Conservation (phyloP, 2,888 invertebrate species). For the Heliconius ismenius region DNA sequence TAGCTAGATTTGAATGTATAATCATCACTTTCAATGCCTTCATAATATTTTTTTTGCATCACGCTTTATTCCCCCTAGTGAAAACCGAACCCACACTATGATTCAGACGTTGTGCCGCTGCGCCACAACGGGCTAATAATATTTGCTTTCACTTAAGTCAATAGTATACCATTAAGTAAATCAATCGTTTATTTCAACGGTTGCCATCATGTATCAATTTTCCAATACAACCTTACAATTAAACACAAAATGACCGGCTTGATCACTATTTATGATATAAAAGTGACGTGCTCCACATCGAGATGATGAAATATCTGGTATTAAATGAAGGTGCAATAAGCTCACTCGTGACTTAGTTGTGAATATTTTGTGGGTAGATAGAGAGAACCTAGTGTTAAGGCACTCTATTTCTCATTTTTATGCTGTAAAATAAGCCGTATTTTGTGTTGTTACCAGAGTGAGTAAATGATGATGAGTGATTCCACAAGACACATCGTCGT, state of each 20-base stretch:
- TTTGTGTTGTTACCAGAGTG: not conserved
- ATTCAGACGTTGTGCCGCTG: too few species aligned
- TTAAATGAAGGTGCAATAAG: too few species aligned
- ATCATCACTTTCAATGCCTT: too few species aligned
- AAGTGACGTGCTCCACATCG: conserved; percentile 5
- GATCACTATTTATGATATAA: conserved; percentile 2
- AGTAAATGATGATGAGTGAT: not conserved
- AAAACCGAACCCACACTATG: not conserved
- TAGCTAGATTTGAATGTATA: too few species aligned
- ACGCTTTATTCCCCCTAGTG: not conserved
- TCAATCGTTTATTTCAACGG: conserved; percentile 5
- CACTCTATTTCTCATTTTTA: not conserved
- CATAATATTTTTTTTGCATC: not conserved
- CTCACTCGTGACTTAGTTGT: too few species aligned
- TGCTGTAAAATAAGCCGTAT: too few species aligned
- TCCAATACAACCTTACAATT: conserved; percentile 9
- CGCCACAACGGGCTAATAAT: not conserved
- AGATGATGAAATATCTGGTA: too few species aligned
- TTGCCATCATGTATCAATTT: conserved; percentile 13
- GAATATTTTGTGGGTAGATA: too few species aligned
- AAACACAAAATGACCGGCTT: not conserved
- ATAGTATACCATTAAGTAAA: not conserved
- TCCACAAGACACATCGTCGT: not conserved
- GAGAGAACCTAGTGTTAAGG: not conserved
- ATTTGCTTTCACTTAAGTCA: not conserved